Percentiles rank a stretch among this genome's conserved stretches.
Conservation (phyloP, 2,113 vertebrate genomes). For the Burhinus oedicnemus region DNA sequence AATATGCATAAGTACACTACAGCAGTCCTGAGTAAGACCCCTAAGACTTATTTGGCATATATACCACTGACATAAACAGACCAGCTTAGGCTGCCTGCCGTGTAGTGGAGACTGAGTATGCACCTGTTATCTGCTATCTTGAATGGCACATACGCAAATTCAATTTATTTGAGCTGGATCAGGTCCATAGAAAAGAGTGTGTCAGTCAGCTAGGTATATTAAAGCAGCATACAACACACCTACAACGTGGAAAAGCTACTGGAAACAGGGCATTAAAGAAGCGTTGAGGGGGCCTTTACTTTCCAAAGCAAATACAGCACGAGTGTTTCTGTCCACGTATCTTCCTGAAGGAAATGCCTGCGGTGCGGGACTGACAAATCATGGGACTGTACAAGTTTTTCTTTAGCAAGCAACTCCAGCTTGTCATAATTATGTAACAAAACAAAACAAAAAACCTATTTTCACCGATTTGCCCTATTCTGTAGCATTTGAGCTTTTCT, state of each 20-base stretch:
- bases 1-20: accelerated
- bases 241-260: background rate
- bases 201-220: background rate
- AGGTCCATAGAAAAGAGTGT: too few relatives aligned
- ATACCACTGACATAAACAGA: too few relatives aligned
- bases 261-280: too few relatives aligned
- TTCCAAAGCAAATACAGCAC: too few relatives aligned
- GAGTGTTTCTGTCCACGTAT: accelerated
- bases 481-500: background rate
- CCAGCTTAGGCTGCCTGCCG: too few relatives aligned
- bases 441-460: background rate
- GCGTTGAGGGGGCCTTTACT: background rate
- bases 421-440: too few relatives aligned
- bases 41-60: background rate
- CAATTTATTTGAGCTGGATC: background rate
- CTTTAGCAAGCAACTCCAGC: background rate
- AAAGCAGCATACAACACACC: background rate
- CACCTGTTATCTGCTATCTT: background rate
- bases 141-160: background rate
- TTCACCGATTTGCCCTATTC: background rate
- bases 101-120: too few relatives aligned
- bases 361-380: background rate
- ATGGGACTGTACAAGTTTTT: too few relatives aligned
- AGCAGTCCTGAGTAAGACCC: background rate
- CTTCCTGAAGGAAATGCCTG: background rate